Evolutionary conservation across 2,113 vertebrate genomes (phyloP), one percentile per base, ranked within the genome.

Genomic region (Eclectus roratus): DNA sequence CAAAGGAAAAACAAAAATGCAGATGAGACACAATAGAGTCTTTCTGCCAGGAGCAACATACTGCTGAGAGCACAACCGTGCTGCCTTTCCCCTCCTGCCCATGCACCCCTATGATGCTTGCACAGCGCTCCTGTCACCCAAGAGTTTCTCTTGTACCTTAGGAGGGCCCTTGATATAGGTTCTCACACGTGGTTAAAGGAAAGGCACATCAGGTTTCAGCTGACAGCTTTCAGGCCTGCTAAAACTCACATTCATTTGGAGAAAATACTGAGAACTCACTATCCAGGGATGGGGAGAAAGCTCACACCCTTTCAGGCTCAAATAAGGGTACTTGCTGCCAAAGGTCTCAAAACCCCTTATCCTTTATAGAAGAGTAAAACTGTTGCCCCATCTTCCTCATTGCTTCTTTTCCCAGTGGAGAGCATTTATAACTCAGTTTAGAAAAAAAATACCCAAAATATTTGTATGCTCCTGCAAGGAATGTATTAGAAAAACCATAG

Each of bases 81-180:
- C 33, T 69, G 44, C 27, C 13, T 31, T 6, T 70, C 28, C 23
- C 27, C 33, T 78, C 35, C 60, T 88, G 49, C 17, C 17, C 4
- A 0, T 1, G 2, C n/a, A 28, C 7, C 24, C 17, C 18, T 61
- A 41, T 7, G 41, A 65, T 0, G 0, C 29, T 47, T 33, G 35
- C 61, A 71, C 11, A 29, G 7, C 41, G 13, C 10, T 52, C 11
- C 63, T 46, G 12, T 25, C 43, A 79, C 55, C 18, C 39, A 64
- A 14, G 25, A 91, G 49, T 12, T 86, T 25, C 41, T 63, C 52
- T 28, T 47, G 39, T 7, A 25, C 14, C 27, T 85, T 23, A 63
- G 13, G 13, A 46, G 6, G 2, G 19, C 9, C 11, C 24, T 41
- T 4, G 0, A 23, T 63, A 65, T 53, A 41, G 9, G 56, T 85